phyloP scores from a whole-genome alignment of 1,140 invertebrate genomes.

The Drosophila micromelanica region DNA sequence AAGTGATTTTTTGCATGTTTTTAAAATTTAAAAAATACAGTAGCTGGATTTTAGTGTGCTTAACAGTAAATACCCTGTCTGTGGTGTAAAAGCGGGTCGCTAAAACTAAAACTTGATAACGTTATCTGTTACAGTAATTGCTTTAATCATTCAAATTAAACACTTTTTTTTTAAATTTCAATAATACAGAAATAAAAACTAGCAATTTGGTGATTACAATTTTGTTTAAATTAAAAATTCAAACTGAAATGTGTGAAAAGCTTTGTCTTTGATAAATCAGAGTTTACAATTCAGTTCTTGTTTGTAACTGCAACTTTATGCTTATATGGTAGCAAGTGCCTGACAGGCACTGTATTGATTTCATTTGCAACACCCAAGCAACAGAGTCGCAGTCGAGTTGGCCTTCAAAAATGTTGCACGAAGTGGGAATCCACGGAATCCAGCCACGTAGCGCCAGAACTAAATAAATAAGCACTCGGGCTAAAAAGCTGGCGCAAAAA shows the following conservation, averaged over 20 bases:
- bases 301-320: constrained; percentile 14
- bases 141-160: too few species aligned
- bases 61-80: too few species aligned
- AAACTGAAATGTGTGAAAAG: background rate
- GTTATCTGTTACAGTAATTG: too few species aligned
- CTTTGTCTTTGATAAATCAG: background rate
- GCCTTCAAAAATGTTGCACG: constrained; percentile 31
- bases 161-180: too few species aligned
- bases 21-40: too few species aligned
- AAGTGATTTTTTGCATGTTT: background rate
- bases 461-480: constrained; percentile 65
- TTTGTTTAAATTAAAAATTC: too few species aligned
- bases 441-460: constrained; percentile 23
- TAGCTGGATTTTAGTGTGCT: too few species aligned
- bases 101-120: too few species aligned
- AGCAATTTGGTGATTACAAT: background rate
- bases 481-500: constrained; percentile 40
- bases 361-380: constrained; percentile 7
- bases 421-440: constrained; percentile 42
- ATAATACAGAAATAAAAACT: background rate
- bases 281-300: background rate
- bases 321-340: background rate
- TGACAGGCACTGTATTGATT: constrained; percentile 13
- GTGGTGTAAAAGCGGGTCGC: too few species aligned
- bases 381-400: constrained; percentile 13